A percentile compares a stretch with the other conserved stretches of the same genome.
Conservation (phyloP, 2,888 invertebrate genomes). For the Polyommatus icarus region DNA sequence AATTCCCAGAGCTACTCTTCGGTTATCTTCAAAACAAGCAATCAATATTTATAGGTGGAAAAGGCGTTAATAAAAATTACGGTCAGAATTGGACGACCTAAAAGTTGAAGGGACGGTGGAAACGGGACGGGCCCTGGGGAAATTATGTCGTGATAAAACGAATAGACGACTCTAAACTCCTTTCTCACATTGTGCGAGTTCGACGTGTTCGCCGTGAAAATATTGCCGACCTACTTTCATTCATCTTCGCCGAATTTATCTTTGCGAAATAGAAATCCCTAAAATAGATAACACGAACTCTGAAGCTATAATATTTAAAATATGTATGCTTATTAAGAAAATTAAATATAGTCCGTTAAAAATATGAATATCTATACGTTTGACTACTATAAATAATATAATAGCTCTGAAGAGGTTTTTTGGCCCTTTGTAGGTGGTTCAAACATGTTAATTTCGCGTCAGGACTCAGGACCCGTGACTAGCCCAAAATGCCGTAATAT, state of each 20-base stretch:
- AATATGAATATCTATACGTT: too few relatives aligned
- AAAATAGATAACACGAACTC: neutral
- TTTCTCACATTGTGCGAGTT: constrained; percentile 20
- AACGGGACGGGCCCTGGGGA: constrained; percentile 40
- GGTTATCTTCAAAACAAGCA: neutral
- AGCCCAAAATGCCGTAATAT: too few relatives aligned
- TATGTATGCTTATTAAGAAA: too few relatives aligned
- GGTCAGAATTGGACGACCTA: constrained; percentile 27
- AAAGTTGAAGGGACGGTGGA: constrained; percentile 37
- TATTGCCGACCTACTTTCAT: constrained; percentile 10
- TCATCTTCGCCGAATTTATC: neutral
- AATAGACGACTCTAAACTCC: constrained; percentile 24
- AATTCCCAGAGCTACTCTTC: neutral
- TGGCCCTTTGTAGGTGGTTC: too few relatives aligned
- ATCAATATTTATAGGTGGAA: constrained; percentile 16
- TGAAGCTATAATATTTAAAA: neutral
- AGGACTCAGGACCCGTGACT: too few relatives aligned
- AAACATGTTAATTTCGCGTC: too few relatives aligned
- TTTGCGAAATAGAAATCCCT: neutral
- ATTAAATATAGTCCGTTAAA: too few relatives aligned
- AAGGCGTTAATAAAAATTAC: constrained; percentile 16
- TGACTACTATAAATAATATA: too few relatives aligned
- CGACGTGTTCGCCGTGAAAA: constrained; percentile 10
- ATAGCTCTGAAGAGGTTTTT: too few relatives aligned
- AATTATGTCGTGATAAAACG: constrained; percentile 38